Base-by-base conservation (phyloP, 2,113 vertebrate species). In the Lota lota region DNA sequence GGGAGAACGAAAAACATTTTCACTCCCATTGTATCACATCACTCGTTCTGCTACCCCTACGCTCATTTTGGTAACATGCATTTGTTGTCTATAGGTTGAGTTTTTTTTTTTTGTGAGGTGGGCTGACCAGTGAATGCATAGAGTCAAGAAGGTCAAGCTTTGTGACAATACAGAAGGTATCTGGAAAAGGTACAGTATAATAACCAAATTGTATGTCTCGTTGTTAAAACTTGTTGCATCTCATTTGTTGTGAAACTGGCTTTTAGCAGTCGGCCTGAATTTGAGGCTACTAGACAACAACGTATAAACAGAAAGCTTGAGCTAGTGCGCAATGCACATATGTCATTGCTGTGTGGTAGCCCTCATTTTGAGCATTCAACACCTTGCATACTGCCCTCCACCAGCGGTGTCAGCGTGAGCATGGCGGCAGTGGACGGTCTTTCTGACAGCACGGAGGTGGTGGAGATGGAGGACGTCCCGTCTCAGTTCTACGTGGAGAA, bases 71-170 rank as follows among this genome's bases (percentile, higher is more conserved):
- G 40, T 47, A 2, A 14, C 40, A 10, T 19, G 19, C 20, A 18
- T 11, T 70, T 70, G 75, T 10, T 64, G 4, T 21, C 57, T 24
- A 5, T 21, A 80, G 94, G 91, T 94, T 91, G 83, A 83, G 83
- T 89, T 82, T 87, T 47, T 86, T 90, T 89, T 82, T 87, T 47
- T 86, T 90, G 81, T 83, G 85, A 89, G 89, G 93, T 73, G 90
- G 20, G 89, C 91, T 71, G 84, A 91, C 91, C 88, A 79, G 95
- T 98, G 96, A 90, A 98, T 98, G 97, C 93, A 94, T 94, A 97
- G 94, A 93, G 93, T 95, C 91, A 98, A 98, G 94, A 96, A 93
- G 92, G 89, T 96, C 71, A 95, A 94, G 83, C 94, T 95, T 92
- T 94, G 94, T 93, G 93, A 93, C 84, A 90, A 93, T 83, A 92